A percentile compares a stretch with the other conserved stretches of the same genome.
phyloP scores from a whole-genome alignment of 2,888 invertebrate species.

The Ametastegia equiseti region DNA sequence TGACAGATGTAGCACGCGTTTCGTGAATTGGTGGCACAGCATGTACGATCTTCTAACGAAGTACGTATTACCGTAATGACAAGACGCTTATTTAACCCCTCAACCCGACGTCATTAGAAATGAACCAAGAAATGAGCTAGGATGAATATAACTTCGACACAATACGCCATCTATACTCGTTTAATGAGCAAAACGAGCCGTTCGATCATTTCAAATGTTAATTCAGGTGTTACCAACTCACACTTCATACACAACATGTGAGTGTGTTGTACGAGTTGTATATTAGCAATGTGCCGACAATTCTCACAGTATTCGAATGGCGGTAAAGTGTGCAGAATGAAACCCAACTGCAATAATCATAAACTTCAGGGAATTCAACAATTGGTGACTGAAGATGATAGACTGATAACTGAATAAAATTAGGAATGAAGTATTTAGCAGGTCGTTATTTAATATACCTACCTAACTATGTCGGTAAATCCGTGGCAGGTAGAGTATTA shows the following conservation, averaged over 20 bases:
- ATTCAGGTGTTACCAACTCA: background rate
- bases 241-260: background rate
- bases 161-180: background rate
- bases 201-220: background rate
- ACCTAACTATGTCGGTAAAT: background rate
- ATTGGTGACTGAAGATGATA: too few relatives aligned
- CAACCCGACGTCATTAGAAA: background rate
- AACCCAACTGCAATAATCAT: background rate
- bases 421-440: background rate
- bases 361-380: background rate
- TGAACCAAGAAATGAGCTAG: background rate
- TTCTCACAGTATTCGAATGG: background rate
- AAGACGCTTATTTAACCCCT: background rate
- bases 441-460: too few relatives aligned
- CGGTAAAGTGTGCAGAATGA: background rate
- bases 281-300: too few relatives aligned
- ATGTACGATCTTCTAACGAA: background rate
- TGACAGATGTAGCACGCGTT: conserved; percentile 20
- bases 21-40: background rate
- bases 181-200: background rate
- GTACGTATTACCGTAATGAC: background rate
- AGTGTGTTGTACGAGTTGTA: too few relatives aligned
- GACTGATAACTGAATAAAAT: background rate
- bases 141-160: background rate
- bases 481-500: background rate